Percentiles rank a stretch among this genome's conserved stretches.
phyloP scores from a whole-genome alignment of 2,797 vertebrate genomes.

The Otus scops region DNA sequence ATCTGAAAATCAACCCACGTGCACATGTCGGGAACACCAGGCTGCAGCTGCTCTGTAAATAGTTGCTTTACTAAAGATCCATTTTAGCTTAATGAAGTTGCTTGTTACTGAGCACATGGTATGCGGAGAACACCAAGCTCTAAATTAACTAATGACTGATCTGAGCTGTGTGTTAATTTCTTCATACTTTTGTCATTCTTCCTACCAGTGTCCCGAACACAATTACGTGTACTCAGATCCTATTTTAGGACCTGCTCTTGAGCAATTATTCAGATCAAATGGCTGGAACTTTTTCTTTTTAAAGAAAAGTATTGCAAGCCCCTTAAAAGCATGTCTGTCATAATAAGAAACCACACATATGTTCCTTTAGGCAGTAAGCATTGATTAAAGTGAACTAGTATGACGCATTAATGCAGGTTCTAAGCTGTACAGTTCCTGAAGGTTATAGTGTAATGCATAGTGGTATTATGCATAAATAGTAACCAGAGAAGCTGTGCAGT shows the following conservation, averaged over 20 bases:
- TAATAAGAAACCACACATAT: neutral
- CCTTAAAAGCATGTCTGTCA: neutral
- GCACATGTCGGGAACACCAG: neutral
- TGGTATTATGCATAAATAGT: neutral
- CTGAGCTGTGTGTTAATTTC: neutral
- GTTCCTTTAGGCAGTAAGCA: neutral
- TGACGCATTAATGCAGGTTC: neutral
- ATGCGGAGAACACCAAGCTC: neutral
- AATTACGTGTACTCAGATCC: neutral
- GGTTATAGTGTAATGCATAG: neutral
- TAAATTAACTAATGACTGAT: neutral
- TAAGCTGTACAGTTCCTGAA: neutral
- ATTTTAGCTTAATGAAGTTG: neutral
- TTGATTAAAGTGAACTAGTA: neutral
- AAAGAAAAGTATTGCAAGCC: neutral
- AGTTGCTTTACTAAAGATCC: neutral
- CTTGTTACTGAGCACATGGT: neutral
- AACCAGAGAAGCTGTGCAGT: neutral
- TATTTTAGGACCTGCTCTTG: neutral
- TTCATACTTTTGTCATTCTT: neutral
- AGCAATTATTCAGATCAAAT: neutral
- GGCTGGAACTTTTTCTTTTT: neutral
- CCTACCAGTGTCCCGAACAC: neutral
- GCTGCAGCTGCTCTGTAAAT: slow-evolving; percentile 5
- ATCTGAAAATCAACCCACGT: neutral